Base-by-base conservation (phyloP, 2,113 vertebrate species). In the Eupsittula cactorum region DNA sequence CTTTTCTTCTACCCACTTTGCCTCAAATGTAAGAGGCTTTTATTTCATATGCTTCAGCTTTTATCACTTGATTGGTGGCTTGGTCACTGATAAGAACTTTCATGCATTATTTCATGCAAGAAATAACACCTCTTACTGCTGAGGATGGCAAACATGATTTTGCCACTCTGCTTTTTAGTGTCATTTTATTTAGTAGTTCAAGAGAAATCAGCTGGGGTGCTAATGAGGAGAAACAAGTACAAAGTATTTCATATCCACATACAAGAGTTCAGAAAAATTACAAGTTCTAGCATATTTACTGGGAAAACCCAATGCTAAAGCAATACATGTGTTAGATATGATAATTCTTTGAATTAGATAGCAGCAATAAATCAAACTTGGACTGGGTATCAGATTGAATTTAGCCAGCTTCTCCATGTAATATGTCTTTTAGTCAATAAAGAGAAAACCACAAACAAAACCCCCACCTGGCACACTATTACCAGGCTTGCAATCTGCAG, bases 211-310 rank as follows among this genome's bases (percentile, higher is more conserved):
- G 16, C 16, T 77, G 37, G 29, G 33, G 25, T 86, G 70, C 14
- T 93, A 90, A 86, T 79, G 53, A 91, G 49, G 42, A 88, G 41
- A 80, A 95, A 69, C 3, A 81, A 67, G 42, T 59, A 67, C 49
- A 55, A 91, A 96, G 46, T 69, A 67, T 76, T 84, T 91, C 21
- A 85, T 42, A 73, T 25, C 69, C 25, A 85, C 31, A 85, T 50
- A 24, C 20, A 46, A 87, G 68, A 86, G 33, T 75, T 92, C 71
- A 95, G 46, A 82, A 96, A 76, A 93, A 91, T 53, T 73, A 31
- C 27, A 71, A 20, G 13, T 71, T 67, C 49, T 70, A 35, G 11
- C 27, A 27, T 87, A 78, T 70, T 88, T 68, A 41, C 21, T 27
- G 17, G 33, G 31, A 64, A 82, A 89, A 23, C 8, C 11, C 16